Evolutionary conservation across 1,140 invertebrate genomes (phyloP).

Genomic region (Riptortus pedestris): DNA sequence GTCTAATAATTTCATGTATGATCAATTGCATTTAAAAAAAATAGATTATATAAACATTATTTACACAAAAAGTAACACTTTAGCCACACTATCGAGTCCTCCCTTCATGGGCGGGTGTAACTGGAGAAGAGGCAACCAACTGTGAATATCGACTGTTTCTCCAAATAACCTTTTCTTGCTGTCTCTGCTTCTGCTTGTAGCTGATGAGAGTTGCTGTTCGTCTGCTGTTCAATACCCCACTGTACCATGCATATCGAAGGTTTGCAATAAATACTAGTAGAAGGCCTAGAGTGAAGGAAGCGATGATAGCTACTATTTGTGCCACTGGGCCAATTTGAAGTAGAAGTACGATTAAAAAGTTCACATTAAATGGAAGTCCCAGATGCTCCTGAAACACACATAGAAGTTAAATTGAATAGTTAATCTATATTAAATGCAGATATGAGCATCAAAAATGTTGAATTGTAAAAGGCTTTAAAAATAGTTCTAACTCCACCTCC

Average conservation of each 20-base stretch:
- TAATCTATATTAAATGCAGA: not conserved
- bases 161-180: conserved; percentile 1
- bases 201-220: conserved; percentile 21
- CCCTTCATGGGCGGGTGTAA: not conserved
- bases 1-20: too few relatives aligned
- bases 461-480: too few relatives aligned
- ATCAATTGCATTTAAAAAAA: too few relatives aligned
- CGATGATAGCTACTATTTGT: conserved; percentile 1
- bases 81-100: not conserved
- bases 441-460: too few relatives aligned
- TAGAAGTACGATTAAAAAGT: conserved; percentile 27
- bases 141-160: not conserved
- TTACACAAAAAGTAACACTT: not conserved
- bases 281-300: conserved; percentile 1
- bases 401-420: not conserved
- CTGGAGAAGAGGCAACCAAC: not conserved
- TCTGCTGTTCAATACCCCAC: conserved; percentile 16
- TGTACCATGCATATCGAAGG: conserved; percentile 23
- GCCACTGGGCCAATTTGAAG: conserved; percentile 26
- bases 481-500: too few relatives aligned
- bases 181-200: conserved; percentile 20
- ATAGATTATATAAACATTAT: conserved; percentile 5
- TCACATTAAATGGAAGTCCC: conserved; percentile 26
- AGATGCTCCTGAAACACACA: conserved; percentile 24
- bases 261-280: conserved; percentile 20